Percentiles rank a stretch among this genome's conserved stretches.
Conservation (phyloP, 1,140 invertebrate species). For the Vanessa tameamea region DNA sequence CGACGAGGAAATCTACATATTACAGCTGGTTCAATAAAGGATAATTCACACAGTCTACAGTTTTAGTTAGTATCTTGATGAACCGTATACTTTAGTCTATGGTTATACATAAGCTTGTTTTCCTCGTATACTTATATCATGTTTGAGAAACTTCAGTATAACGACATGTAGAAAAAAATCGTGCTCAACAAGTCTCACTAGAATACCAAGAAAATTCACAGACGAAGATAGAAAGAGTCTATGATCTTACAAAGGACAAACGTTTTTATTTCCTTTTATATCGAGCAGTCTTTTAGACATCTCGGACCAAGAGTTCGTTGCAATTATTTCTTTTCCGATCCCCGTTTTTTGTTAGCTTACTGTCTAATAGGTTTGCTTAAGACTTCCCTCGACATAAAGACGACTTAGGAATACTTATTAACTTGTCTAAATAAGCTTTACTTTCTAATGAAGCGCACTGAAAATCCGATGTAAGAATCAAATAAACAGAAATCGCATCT, state of each 20-base stretch:
- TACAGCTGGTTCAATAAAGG: no score
- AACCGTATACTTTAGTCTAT: no score
- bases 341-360: conserved; percentile 62
- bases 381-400: conserved; percentile 67
- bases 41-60: no score
- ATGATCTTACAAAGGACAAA: conserved; percentile 33
- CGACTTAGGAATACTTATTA: conserved; percentile 73
- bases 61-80: no score
- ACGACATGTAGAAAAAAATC: neutral
- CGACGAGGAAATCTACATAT: no score
- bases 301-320: conserved; percentile 35
- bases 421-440: conserved; percentile 68
- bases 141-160: no score
- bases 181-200: conserved; percentile 13
- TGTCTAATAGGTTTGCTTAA: conserved; percentile 64
- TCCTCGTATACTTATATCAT: no score
- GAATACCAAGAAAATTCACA: conserved; percentile 18
- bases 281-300: conserved; percentile 34
- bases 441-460: conserved; percentile 50
- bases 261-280: conserved; percentile 39
- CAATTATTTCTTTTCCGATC: conserved; percentile 62
- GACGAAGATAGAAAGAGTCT: conserved; percentile 20
- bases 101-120: no score
- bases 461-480: conserved; percentile 25
- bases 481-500: conserved; percentile 5